These are phyloP conservation scores for Coptodon bakossiorum DNA, from an alignment of 2,113 vertebrate species.

Conservation along the genomic window DNA sequence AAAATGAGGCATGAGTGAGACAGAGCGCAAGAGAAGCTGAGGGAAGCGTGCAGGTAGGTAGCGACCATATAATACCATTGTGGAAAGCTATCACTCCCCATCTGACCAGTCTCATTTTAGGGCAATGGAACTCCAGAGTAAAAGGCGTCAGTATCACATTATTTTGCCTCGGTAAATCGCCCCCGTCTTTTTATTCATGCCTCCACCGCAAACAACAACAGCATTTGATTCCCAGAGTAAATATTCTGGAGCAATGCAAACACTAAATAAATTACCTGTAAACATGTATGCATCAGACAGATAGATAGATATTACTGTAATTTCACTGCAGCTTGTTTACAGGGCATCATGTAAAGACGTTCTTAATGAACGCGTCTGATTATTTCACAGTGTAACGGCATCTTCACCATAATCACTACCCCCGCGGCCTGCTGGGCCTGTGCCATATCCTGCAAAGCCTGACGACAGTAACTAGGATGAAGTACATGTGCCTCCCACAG, in stretches of 20 bases:
- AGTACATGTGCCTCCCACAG: slow-evolving; percentile 54
- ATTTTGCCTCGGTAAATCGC: slow-evolving; percentile 56
- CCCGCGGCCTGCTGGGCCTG: slow-evolving; percentile 46
- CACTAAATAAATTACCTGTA: slow-evolving; percentile 55
- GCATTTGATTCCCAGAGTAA: slow-evolving; percentile 63
- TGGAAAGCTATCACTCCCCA: slow-evolving; percentile 41
- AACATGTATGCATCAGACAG: slow-evolving; percentile 20
- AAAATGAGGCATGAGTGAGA: slow-evolving; percentile 32
- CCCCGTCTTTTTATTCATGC: slow-evolving; percentile 69
- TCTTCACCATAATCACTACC: slow-evolving; percentile 55
- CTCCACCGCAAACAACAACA: slow-evolving; percentile 60
- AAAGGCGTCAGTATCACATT: slow-evolving; percentile 56
- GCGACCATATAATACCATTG: slow-evolving; percentile 50
- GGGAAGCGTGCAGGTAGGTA: slow-evolving; percentile 5
- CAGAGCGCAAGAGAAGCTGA: slow-evolving; percentile 13
- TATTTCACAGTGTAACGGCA: slow-evolving; percentile 31
- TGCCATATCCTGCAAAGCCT: slow-evolving; percentile 57
- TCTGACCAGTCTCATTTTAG: slow-evolving; percentile 65
- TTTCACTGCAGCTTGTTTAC: background rate
- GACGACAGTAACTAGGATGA: slow-evolving; percentile 45
- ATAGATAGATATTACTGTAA: background rate
- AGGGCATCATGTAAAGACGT: background rate
- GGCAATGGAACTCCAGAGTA: slow-evolving; percentile 52
- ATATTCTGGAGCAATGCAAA: slow-evolving; percentile 54
- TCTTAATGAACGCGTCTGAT: slow-evolving; percentile 43